Evolutionary conservation across 2,797 vertebrate species (phyloP).

Genomic region (Fratercula arctica): DNA sequence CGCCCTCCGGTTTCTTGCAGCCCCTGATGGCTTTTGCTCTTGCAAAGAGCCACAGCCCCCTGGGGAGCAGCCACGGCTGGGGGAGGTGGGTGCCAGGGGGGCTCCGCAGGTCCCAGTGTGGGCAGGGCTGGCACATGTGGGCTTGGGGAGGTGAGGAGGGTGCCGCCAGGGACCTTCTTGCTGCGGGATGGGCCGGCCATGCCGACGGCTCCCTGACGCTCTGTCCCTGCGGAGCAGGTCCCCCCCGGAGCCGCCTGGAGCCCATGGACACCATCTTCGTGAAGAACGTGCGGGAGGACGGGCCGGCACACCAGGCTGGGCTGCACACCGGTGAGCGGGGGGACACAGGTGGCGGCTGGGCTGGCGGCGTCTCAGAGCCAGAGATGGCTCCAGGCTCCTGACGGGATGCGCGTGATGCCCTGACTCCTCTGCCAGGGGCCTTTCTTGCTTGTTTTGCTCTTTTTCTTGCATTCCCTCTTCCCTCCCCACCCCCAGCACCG

Average conservation of each 20-base stretch:
- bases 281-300: slow-evolving; percentile 93
- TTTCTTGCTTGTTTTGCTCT: not conserved
- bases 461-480: not conserved
- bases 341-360: rapidly evolving
- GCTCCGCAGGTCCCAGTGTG: rapidly evolving
- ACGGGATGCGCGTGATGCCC: rapidly evolving
- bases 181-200: rapidly evolving
- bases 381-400: not conserved
- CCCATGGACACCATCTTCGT: slow-evolving; percentile 99
- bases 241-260: slow-evolving; percentile 86
- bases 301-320: slow-evolving; percentile 91
- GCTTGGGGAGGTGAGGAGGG: not conserved
- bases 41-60: not conserved
- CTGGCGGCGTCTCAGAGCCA: not conserved
- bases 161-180: rapidly evolving
- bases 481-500: not conserved
- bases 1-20: rapidly evolving
- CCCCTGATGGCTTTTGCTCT: rapidly evolving
- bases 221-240: slow-evolving; percentile 4
- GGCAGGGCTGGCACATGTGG: rapidly evolving
- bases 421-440: not conserved
- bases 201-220: not conserved
- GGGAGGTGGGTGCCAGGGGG: not conserved
- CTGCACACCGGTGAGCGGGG: slow-evolving; percentile 86
- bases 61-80: rapidly evolving